Base-by-base conservation (phyloP, 2,888 invertebrate species). In the Tenthredo mesomela region DNA sequence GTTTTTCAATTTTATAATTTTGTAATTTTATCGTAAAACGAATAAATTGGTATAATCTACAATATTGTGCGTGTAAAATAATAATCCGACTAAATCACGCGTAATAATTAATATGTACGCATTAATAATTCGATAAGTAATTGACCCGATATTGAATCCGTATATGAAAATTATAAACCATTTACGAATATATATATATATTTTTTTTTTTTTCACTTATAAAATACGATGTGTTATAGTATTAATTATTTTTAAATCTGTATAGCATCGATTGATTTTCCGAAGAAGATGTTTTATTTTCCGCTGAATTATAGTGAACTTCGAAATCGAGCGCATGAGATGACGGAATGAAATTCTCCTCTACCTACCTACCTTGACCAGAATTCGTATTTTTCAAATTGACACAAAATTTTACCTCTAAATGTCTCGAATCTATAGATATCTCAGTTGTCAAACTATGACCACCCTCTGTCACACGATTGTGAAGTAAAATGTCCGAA, bases 381-480 rank as follows among this genome's bases (percentile, higher is more conserved):
- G 43, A 43, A 43, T 43, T 43, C 43, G 43, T 18, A 33, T 70
- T 70, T 37, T 33, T 37, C 37, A n/a, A 29, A 61, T 10, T 3
- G 25, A 61, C 25, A 21, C 21, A 61, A 12, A 61, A 12, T 61
- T 25, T 61, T 25, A 61, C 61, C 25, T 61, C 12, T 3, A 70
- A 70, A 33, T 70, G 33, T 70, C 70, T 70, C 18, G n/a, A 29
- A 33, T 37, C 37, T 29, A 29, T 9, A 37, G 70, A 70, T 37
- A 37, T 70, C 25, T 70, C 70, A 70, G 12, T 70, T 70, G 70
- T 70, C 70, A 70, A 70, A 70, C 33, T 67, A 25, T 70, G 37
- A 37, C 70, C 70, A 70, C 70, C 70, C 70, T 70, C 70, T 70
- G 70, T 70, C 70, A 70, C 70, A 37, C 70, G 37, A 37, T 37